phyloP scores from a whole-genome alignment of 53 echinoderm and acorn worm species.

The Pentamera pediparva region DNA sequence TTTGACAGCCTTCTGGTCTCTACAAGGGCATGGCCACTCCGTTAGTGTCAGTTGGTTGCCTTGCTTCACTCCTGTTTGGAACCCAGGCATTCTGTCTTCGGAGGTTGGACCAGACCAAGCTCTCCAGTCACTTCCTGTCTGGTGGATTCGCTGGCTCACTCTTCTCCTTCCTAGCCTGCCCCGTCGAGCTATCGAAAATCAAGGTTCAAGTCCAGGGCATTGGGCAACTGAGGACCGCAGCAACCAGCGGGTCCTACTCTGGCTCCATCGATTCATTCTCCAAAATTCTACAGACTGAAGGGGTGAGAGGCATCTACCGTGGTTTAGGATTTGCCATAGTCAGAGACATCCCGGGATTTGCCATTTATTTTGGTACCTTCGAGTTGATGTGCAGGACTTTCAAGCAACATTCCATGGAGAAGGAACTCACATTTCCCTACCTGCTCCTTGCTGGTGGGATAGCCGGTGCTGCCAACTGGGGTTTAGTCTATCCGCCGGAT shows the following conservation, averaged over 20 bases:
- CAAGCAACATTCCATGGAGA: slow-evolving; percentile 24
- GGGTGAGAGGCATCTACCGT: slow-evolving; percentile 70
- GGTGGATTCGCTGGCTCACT: slow-evolving; percentile 70
- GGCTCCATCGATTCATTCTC: slow-evolving; percentile 73
- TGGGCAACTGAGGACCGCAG: neutral
- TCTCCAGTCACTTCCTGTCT: slow-evolving; percentile 59
- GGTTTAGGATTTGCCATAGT: slow-evolving; percentile 61
- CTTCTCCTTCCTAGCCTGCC: slow-evolving; percentile 69
- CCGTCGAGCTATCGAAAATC: slow-evolving; percentile 91
- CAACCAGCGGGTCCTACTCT: slow-evolving; percentile 19
- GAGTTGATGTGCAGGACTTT: slow-evolving; percentile 57
- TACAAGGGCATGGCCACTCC: slow-evolving; percentile 99
- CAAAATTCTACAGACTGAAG: slow-evolving; percentile 65
- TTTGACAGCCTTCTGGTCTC: slow-evolving; percentile 71
- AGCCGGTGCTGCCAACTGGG: slow-evolving; percentile 71
- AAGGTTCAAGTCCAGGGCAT: slow-evolving; percentile 61
- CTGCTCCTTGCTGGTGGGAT: slow-evolving; percentile 76
- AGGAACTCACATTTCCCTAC: slow-evolving; percentile 53
- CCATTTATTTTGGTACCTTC: slow-evolving; percentile 71
- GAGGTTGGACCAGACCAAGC: slow-evolving; percentile 63
- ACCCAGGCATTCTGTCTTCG: slow-evolving; percentile 76
- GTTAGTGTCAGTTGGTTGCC: slow-evolving; percentile 63
- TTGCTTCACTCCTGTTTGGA: slow-evolving; percentile 84
- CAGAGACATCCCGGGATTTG: slow-evolving; percentile 76
- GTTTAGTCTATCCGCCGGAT: slow-evolving; percentile 58